Evolutionary conservation across 2,888 invertebrate genomes (phyloP).

Genomic region (Chaetoderma sp.): DNA sequence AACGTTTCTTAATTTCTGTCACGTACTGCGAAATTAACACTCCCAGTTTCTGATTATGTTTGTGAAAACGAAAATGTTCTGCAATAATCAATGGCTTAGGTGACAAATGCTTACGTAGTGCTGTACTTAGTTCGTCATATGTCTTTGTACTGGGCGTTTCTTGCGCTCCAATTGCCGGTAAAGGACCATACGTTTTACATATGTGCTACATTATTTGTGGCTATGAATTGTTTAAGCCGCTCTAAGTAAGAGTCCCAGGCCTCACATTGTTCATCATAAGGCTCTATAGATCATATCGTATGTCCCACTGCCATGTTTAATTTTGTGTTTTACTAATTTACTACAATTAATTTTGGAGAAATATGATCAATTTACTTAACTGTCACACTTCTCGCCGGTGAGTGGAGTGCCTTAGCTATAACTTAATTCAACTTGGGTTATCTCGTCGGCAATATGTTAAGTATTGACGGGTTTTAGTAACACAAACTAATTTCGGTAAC

Average conservation of each 20-base stretch:
- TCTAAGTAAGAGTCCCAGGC: slow-evolving; percentile 29
- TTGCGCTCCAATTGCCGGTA: slow-evolving; percentile 12
- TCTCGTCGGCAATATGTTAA: no score
- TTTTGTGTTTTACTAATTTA: no score
- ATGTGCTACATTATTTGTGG: slow-evolving; percentile 21
- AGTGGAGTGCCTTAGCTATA: no score
- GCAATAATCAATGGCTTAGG: slow-evolving; percentile 32
- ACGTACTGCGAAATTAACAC: slow-evolving; percentile 20
- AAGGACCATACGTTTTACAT: slow-evolving; percentile 19
- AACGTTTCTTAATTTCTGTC: slow-evolving; percentile 22
- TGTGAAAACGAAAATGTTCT: slow-evolving; percentile 21
- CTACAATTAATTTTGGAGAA: no score
- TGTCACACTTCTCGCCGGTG: no score
- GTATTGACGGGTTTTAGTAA: no score
- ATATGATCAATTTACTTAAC: no score
- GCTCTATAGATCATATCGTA: not conserved
- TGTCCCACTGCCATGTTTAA: no score
- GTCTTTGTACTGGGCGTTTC: slow-evolving; percentile 29
- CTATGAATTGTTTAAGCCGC: slow-evolving; percentile 27
- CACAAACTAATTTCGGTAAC: no score
- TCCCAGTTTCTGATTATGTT: not conserved
- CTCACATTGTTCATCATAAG: not conserved
- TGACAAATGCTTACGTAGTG: no score
- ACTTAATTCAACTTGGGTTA: no score
- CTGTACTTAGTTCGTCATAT: no score